phyloP scores from a whole-genome alignment of 2,797 vertebrate species.

The Poecilia velifera region DNA sequence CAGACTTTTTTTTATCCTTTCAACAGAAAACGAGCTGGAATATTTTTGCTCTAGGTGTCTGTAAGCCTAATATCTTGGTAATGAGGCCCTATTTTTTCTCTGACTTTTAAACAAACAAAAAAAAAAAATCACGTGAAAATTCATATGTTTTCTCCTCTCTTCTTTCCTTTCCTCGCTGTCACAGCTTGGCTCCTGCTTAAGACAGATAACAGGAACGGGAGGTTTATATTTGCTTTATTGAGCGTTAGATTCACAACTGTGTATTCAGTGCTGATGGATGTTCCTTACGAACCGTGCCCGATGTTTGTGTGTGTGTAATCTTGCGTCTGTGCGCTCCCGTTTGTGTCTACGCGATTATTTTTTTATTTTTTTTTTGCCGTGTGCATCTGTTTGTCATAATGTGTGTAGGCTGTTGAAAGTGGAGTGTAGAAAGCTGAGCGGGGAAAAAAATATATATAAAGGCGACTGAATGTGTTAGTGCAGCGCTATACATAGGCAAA shows the following conservation, averaged over 20 bases:
- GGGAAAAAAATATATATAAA: slow-evolving; percentile 47
- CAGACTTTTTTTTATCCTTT: not conserved
- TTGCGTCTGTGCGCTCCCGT: not conserved
- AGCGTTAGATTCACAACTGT: slow-evolving; percentile 71
- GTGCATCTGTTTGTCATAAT: slow-evolving; percentile 30
- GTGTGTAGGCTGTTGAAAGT: slow-evolving; percentile 54
- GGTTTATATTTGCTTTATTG: slow-evolving; percentile 80
- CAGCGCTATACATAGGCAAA: slow-evolving; percentile 37
- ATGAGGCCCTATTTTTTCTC: slow-evolving; percentile 11
- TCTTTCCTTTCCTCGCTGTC: slow-evolving; percentile 42
- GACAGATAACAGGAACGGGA: slow-evolving; percentile 72
- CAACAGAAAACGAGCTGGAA: not conserved
- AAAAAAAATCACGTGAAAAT: slow-evolving; percentile 9
- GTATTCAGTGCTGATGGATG: slow-evolving; percentile 73
- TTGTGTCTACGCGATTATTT: slow-evolving; percentile 17
- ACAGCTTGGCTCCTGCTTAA: slow-evolving; percentile 69
- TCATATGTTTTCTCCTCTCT: slow-evolving; percentile 6
- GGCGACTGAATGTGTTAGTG: slow-evolving; percentile 33
- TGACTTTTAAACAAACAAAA: not conserved
- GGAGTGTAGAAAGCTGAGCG: slow-evolving; percentile 38
- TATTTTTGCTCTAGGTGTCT: slow-evolving; percentile 18
- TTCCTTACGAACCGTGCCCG: slow-evolving; percentile 56
- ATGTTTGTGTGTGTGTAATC: slow-evolving; percentile 6
- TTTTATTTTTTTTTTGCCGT: not conserved
- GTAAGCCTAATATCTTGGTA: slow-evolving; percentile 14